Evolutionary conservation across 1,140 invertebrate genomes (phyloP).

Genomic region (Charaxes varanes): DNA sequence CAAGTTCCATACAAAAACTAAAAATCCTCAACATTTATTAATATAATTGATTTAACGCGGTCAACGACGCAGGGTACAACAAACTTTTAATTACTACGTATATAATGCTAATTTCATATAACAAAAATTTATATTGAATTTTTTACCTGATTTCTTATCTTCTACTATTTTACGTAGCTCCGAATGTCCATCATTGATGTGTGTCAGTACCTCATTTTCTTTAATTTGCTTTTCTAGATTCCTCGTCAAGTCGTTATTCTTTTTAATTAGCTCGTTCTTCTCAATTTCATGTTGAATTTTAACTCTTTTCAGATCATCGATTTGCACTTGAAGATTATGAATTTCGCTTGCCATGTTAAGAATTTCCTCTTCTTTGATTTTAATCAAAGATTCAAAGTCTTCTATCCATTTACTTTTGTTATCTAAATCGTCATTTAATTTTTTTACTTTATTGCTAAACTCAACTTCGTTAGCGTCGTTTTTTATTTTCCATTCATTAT

Average conservation of each 20-base stretch:
- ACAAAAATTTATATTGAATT: no score
- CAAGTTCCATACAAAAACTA: no score
- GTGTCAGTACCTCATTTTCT: slow-evolving; percentile 15
- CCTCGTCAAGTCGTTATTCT: slow-evolving; percentile 12
- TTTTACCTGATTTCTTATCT: slow-evolving; percentile 35
- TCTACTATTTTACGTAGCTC: slow-evolving; percentile 23
- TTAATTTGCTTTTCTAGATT: slow-evolving; percentile 12
- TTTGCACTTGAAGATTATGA: slow-evolving; percentile 16
- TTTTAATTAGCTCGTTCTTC: slow-evolving; percentile 16
- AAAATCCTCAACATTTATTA: slow-evolving; percentile 40
- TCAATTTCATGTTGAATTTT: slow-evolving; percentile 20
- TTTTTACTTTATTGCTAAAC: slow-evolving; percentile 22
- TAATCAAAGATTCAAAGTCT: slow-evolving; percentile 17
- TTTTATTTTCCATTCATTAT: slow-evolving; percentile 32
- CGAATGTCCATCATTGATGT: slow-evolving; percentile 27
- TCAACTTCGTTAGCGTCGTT: slow-evolving; percentile 26
- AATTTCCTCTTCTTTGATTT: slow-evolving; percentile 19
- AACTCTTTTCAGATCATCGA: slow-evolving; percentile 18
- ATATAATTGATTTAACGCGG: slow-evolving; percentile 24
- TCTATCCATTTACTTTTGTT: slow-evolving; percentile 18
- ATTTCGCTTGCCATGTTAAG: slow-evolving; percentile 23
- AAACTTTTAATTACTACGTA: no score
- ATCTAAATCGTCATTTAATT: slow-evolving; percentile 23
- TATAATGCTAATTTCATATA: no score
- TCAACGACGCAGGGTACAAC: no score